Evolutionary conservation across 2,797 vertebrate species (phyloP), one percentile per base, ranked within the genome.

Genomic region (Amniataba percoides): DNA sequence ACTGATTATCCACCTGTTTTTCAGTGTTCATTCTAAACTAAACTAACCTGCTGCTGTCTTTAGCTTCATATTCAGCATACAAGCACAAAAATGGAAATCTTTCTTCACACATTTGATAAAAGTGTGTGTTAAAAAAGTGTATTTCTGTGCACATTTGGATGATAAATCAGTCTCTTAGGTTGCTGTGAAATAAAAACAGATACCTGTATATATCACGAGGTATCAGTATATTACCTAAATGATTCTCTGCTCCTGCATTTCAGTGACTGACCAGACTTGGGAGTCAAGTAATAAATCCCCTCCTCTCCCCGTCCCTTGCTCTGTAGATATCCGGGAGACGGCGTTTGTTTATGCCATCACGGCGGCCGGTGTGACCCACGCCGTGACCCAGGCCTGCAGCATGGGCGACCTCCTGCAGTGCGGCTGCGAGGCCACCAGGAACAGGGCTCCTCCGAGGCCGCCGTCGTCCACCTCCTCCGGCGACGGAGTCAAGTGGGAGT

Each of bases 301-400:
- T 62, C 12, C 64, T 31, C 11, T 69, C 0, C n/a, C 63, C 74
- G 27, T 65, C 36, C 15, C 21, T 81, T 42, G 21, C 34, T 0
- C 19, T 11, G 0, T 91, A 99, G 98, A 99, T 89, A 99, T 99
- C 85, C 96, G 98, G 62, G 98, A 99, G 94, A 99, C 98, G 0
- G 98, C 98, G 3, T 99, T 99, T 1, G 97, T 99, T 67, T 99
- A 99, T 0, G 98, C 98, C 67, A 97, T 99, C 76, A 99, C 98
- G 0, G 97, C 98, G 0, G 98, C 98, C 0, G 98, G 98, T 0
- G 98, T 99, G 89, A 97, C 97, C 71, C 98, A 99, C 0, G 95
- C 97, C 0, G 97, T 99, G 91, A 99, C 98, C 0, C 98, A 99
- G 91, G 98, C 98, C 88, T 99, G 98, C 94, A 99, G 98, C 77